Base-by-base conservation (phyloP, 2,113 vertebrate genomes). In the Austrofundulus limnaeus region DNA sequence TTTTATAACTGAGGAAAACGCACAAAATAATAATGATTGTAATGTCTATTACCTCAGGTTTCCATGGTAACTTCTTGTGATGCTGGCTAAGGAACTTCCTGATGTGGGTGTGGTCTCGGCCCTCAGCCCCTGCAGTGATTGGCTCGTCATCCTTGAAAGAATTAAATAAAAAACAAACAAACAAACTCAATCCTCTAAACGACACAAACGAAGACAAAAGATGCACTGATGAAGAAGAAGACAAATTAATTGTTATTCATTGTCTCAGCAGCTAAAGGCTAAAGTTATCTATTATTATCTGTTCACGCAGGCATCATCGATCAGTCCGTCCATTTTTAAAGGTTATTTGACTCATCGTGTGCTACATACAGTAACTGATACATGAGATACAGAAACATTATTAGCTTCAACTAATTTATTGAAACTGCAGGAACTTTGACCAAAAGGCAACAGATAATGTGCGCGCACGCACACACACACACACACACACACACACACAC, bases 31-130 rank as follows among this genome's bases (percentile, higher is more conserved):
- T 28, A 15, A 49, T 23, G 17, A 60, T 34, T 34, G 0, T 10
- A 17, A 2, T n/a, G 0, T 10, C 10, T 53, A 19, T 67, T 90
- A 92, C 92, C 92, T 93, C 92, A 21, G 84, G 88, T 88, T 92
- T 91, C 92, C 92, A 93, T 59, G 81, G 88, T 71, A 92, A 83
- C 77, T 86, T 92, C 73, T 87, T 91, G 72, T 91, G 86, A n/a
- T 57, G 88, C 69, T 90, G 88, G 55, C 56, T 73, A 66, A 93
- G 91, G 59, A 90, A 90, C 78, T 76, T 92, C 55, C 86, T 71
- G 55, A 93, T 65, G 75, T 70, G 82, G 42, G 70, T 20, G 16
- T 87, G 82, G 68, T 88, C 83, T 80, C 79, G 86, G 67, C 85
- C 54, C 1, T 80, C 66, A 45, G 54, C 15, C 28, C 80, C 74